A percentile compares a stretch with the other conserved stretches of the same genome.
These are phyloP conservation scores for Margaritifera margaritifera DNA, from an alignment of 2,888 invertebrate species.

Conservation along the genomic window DNA sequence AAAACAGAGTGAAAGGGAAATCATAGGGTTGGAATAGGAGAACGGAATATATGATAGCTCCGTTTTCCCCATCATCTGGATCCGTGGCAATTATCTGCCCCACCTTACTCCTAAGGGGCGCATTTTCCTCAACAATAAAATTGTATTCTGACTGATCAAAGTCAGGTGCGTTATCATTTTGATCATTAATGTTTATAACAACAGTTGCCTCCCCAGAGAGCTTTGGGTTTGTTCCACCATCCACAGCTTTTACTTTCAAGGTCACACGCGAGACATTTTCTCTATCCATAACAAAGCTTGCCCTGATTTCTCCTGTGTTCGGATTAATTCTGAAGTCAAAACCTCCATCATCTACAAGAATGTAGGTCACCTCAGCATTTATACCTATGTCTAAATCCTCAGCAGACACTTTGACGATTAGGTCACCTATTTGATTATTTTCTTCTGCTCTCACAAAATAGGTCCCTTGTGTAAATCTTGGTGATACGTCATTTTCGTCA, in stretches of 20 bases:
- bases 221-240: constrained; percentile 36
- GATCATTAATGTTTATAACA: constrained; percentile 43
- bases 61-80: constrained; percentile 42
- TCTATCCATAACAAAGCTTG: constrained; percentile 50
- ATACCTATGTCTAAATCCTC: constrained; percentile 46
- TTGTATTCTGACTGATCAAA: constrained; percentile 42
- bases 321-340: constrained; percentile 48
- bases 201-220: constrained; percentile 34
- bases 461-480: constrained; percentile 80
- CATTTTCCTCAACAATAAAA: constrained; percentile 43
- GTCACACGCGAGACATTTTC: constrained; percentile 43
- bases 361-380: constrained; percentile 50
- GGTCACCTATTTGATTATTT: constrained; percentile 49
- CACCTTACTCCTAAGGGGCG: constrained; percentile 37
- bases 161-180: constrained; percentile 49
- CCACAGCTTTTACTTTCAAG: constrained; percentile 46
- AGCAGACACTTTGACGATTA: constrained; percentile 46
- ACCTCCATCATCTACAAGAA: constrained; percentile 28
- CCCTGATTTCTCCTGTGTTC: constrained; percentile 48
- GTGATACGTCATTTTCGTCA: constrained; percentile 93
- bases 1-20: constrained; percentile 45
- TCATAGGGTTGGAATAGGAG: constrained; percentile 18
- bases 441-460: constrained; percentile 50
- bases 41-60: constrained; percentile 31
- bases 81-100: constrained; percentile 45